phyloP scores from a whole-genome alignment of 2,888 invertebrate species.

The Maniola hyperantus region DNA sequence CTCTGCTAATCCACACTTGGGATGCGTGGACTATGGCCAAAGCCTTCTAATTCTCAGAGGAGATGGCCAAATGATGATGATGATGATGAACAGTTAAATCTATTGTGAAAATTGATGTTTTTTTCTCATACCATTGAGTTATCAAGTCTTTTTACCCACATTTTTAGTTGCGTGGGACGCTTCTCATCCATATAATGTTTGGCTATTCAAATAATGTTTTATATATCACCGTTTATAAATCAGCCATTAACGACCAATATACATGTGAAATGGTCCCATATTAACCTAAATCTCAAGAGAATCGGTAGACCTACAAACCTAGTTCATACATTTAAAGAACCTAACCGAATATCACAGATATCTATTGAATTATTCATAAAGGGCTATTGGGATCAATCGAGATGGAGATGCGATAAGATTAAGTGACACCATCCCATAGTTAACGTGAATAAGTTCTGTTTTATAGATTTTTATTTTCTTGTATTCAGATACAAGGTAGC shows the following conservation, averaged over 20 bases:
- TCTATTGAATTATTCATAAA: conserved; percentile 37
- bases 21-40: no score
- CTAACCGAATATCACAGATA: conserved; percentile 27
- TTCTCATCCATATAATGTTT: neutral
- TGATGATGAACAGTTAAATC: no score
- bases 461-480: no score
- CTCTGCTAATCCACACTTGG: no score
- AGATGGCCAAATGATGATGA: no score
- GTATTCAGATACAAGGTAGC: no score
- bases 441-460: conserved; percentile 7
- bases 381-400: conserved; percentile 33
- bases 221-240: conserved; percentile 1
- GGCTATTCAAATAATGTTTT: conserved; percentile 4
- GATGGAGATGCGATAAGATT: conserved; percentile 30
- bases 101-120: no score
- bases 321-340: conserved; percentile 11
- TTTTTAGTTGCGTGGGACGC: neutral
- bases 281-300: conserved; percentile 7
- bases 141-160: no score
- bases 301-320: conserved; percentile 24
- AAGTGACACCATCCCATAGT: conserved; percentile 25
- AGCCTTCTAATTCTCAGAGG: no score
- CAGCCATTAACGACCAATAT: conserved; percentile 16
- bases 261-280: neutral
- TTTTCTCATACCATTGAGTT: no score